Evolutionary conservation across 2,113 vertebrate species (phyloP), one percentile per base, ranked within the genome.

Genomic region (Oreocharis arfaki): DNA sequence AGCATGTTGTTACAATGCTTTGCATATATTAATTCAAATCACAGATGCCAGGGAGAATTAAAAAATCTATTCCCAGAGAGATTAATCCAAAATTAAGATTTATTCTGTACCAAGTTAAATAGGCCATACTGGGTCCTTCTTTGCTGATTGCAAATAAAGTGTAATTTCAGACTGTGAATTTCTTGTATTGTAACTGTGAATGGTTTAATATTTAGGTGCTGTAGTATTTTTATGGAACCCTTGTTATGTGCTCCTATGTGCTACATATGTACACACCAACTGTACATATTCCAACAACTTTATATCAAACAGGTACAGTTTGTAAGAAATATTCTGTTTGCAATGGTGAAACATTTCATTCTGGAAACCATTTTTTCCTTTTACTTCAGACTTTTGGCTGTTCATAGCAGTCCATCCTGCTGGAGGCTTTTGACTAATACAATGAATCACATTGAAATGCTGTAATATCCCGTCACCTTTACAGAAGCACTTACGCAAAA

Each of bases 1-100:
- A 69, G n/a, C 22, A 63, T 3, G 5, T 30, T 81, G 33, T 84
- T 84, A 92, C 19, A 89, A 67, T 47, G 39, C 52, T 87, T 90
- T 95, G 84, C 76, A 81, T 95, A 52, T 63, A 74, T 84, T 92
- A 95, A 93, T 68, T 68, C 56, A 89, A 90, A 92, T 56, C 68
- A 89, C 68, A 92, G 69, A 63, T n/a, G 24, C 39, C 67, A 78
- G 39, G 47, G 30, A 86, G 63, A 93, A 90, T 90, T 77, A 16
- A 69, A 89, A 88, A 89, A 32, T 1, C 28, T 70, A 67, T 81
- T 93, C 56, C 87, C 56, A 52, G 39, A 84, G 89, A 94, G 37
- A 89, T 71, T 92, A 95, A 82, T 87, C 73, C 69, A 91, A 92
- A 94, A 75, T 7, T 57, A 90, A 82, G 87, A 81, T 86, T 59